These are phyloP conservation scores for Sebastes diaconus DNA, from an alignment of 2,797 vertebrate species.

Conservation along the genomic window DNA sequence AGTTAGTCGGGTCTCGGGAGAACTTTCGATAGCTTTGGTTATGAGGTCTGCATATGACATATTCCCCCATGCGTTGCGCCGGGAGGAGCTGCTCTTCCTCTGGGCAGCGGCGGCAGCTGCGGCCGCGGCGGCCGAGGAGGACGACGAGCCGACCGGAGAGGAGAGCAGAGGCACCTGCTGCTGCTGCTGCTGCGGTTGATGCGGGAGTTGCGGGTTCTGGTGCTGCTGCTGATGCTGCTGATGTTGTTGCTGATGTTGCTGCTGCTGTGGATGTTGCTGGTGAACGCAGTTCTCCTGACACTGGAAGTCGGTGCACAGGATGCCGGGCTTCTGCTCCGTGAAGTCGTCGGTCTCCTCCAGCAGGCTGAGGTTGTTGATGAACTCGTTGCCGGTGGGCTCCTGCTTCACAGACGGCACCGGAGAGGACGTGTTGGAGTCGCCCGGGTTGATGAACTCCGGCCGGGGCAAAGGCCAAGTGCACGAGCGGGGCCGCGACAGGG, in stretches of 20 bases:
- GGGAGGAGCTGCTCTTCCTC: conserved; percentile 95
- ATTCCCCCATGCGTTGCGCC: conserved; percentile 97
- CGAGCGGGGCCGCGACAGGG: conserved; percentile 92
- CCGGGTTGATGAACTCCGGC: conserved; percentile 90
- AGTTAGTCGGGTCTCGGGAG: conserved; percentile 93
- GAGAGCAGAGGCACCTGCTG: conserved; percentile 87
- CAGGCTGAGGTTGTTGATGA: conserved; percentile 89
- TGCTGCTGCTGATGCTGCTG: conserved; percentile 44
- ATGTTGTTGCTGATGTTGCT: conserved; percentile 68
- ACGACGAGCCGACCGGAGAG: conserved; percentile 78
- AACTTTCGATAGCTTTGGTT: conserved; percentile 97
- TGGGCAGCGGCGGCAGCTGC: conserved; percentile 84
- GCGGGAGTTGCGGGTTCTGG: conserved; percentile 75
- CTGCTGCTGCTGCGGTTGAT: conserved; percentile 77
- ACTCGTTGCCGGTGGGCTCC: conserved; percentile 85
- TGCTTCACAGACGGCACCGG: conserved; percentile 89
- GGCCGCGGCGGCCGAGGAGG: conserved; percentile 81
- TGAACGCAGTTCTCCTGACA: conserved; percentile 86
- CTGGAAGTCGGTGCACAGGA: conserved; percentile 88
- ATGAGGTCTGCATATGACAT: conserved; percentile 98
- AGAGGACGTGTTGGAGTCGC: conserved; percentile 91
- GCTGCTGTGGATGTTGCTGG: conserved; percentile 76
- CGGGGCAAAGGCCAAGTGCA: conserved; percentile 97
- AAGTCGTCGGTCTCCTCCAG: conserved; percentile 93
- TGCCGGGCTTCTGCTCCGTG: conserved; percentile 77